Evolutionary conservation across 2,797 vertebrate species (phyloP).

Genomic region (Graptemys geographica): DNA sequence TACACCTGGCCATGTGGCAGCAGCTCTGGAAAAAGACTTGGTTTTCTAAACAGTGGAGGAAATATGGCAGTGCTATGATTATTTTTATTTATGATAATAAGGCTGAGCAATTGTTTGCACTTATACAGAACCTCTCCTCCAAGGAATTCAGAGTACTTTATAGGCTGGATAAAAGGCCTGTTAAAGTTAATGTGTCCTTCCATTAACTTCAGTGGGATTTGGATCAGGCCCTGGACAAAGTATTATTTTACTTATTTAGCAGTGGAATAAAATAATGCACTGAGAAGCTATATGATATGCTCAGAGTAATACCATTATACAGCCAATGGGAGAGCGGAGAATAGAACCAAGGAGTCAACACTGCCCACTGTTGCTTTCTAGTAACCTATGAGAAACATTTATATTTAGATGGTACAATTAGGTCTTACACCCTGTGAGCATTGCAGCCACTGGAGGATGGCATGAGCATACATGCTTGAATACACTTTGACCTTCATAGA

Average conservation of each 20-base stretch:
- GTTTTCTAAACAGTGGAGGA: conserved; percentile 41
- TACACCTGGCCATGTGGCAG: conserved; percentile 11
- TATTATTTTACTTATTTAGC: neutral
- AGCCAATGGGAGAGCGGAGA: neutral
- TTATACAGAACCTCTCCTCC: neutral
- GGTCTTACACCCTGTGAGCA: neutral
- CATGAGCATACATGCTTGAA: neutral
- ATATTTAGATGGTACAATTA: neutral
- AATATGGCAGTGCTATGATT: conserved; percentile 19
- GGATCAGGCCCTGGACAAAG: neutral
- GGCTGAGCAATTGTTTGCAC: neutral
- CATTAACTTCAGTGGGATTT: neutral
- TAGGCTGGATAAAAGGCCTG: neutral
- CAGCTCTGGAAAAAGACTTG: conserved; percentile 49
- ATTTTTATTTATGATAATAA: neutral
- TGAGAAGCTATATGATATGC: neutral
- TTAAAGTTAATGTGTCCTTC: neutral
- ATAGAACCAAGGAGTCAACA: neutral
- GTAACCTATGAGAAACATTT: neutral
- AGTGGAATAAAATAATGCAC: neutral
- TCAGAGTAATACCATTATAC: neutral
- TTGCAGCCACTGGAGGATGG: neutral
- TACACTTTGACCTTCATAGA: no score
- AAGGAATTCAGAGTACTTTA: neutral
- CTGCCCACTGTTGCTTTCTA: neutral